Evolutionary conservation across 2,888 invertebrate species (phyloP).

Genomic region (Coleophora deauratella): DNA sequence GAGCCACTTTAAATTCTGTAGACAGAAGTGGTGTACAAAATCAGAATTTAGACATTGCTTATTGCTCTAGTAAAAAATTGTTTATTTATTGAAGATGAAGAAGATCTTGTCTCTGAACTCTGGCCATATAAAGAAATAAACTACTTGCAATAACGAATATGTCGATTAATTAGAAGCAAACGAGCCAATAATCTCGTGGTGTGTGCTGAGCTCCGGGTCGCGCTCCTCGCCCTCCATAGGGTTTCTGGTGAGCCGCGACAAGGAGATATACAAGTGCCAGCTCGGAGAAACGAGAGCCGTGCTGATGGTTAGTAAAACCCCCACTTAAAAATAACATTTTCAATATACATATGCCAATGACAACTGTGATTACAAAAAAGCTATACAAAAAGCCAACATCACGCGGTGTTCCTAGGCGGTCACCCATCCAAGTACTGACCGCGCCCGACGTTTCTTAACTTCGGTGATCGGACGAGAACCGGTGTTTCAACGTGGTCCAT

Average conservation of each 20-base stretch:
- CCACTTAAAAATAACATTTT: too few species aligned
- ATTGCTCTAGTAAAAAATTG: too few species aligned
- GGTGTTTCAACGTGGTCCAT: too few species aligned
- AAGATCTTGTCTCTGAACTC: too few species aligned
- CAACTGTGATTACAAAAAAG: too few species aligned
- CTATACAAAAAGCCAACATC: slow-evolving; percentile 38
- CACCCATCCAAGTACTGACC: slow-evolving; percentile 50
- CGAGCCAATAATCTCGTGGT: slow-evolving; percentile 64
- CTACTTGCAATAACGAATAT: too few species aligned
- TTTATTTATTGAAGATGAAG: too few species aligned
- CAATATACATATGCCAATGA: too few species aligned
- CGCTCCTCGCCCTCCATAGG: slow-evolving; percentile 35
- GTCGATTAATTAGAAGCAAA: slow-evolving; percentile 35
- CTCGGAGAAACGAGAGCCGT: slow-evolving; percentile 57
- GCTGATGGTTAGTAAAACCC: slow-evolving; percentile 43
- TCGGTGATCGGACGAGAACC: slow-evolving; percentile 66
- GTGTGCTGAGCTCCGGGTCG: slow-evolving; percentile 45
- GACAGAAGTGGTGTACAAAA: too few species aligned
- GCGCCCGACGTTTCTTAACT: slow-evolving; percentile 52
- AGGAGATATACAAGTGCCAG: slow-evolving; percentile 62
- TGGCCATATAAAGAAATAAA: too few species aligned
- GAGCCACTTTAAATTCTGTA: too few species aligned
- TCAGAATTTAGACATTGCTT: too few species aligned
- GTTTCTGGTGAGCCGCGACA: slow-evolving; percentile 60
- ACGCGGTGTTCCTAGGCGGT: slow-evolving; percentile 37